Conservation (phyloP, 53 echinoderm and acorn worm genomes). For the Luidia sarsii region DNA sequence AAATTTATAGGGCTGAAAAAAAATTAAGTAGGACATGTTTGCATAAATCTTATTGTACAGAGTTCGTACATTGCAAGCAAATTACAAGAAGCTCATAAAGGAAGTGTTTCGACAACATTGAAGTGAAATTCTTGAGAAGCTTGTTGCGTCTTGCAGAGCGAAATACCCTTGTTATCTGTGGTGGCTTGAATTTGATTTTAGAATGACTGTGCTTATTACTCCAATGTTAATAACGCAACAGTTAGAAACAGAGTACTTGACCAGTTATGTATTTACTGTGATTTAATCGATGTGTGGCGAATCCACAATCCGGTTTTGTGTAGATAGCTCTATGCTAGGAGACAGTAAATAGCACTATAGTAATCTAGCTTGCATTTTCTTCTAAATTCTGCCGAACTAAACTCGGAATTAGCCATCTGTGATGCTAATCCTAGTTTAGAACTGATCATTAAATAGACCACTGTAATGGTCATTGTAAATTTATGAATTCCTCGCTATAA, state of each 20-base stretch:
- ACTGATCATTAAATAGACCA: conserved; percentile 3
- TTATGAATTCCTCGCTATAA: background rate
- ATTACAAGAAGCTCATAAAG: no score
- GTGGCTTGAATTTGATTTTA: no score
- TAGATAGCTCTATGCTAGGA: conserved; percentile 8
- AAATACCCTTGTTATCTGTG: no score
- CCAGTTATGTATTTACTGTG: background rate
- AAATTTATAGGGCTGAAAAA: no score
- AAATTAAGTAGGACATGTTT: no score
- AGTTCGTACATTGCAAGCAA: no score
- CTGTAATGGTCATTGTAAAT: background rate
- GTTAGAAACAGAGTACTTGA: conserved; percentile 22
- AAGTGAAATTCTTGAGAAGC: no score
- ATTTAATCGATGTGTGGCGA: conserved; percentile 42
- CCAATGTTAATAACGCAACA: no score
- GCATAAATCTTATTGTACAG: no score
- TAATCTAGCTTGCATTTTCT: conserved; percentile 14
- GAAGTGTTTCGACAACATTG: no score
- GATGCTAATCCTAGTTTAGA: conserved; percentile 5
- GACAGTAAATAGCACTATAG: background rate
- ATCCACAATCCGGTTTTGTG: conserved; percentile 13
- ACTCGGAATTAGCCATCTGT: background rate
- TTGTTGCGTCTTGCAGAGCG: no score
- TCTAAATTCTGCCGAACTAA: conserved; percentile 6
- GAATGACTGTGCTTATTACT: no score